Evolutionary conservation across 2,797 vertebrate species (phyloP).

Genomic region (Balearica regulorum): DNA sequence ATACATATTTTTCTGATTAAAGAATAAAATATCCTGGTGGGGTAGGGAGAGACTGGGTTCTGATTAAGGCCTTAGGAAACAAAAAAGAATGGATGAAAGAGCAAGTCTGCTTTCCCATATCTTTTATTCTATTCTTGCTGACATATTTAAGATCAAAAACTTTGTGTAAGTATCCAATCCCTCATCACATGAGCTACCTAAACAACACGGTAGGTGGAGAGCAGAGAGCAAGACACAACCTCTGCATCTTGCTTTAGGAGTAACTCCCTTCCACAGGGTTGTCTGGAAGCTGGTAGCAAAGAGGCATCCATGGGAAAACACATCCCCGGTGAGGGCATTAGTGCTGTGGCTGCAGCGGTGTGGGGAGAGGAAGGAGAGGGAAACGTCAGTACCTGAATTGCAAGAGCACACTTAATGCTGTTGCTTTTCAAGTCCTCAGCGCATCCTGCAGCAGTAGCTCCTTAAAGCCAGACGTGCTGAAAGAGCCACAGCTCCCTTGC

Average conservation of each 20-base stretch:
- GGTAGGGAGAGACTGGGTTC: not conserved
- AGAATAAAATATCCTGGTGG: not conserved
- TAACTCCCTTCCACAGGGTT: not conserved
- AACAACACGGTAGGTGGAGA: not conserved
- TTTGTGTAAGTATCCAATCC: not conserved
- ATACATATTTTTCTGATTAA: not conserved
- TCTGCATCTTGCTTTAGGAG: not conserved
- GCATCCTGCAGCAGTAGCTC: not conserved
- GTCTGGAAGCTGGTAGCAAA: not conserved
- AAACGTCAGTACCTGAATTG: not conserved
- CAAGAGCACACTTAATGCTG: not conserved
- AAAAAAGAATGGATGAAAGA: not conserved
- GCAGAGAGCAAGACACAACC: not conserved
- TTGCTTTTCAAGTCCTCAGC: not conserved
- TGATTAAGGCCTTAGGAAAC: not conserved
- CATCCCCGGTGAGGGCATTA: not conserved
- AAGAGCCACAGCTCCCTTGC: not conserved
- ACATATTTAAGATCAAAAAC: not conserved
- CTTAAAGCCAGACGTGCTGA: not conserved
- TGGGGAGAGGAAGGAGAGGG: not conserved
- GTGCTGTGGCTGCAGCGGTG: accelerated
- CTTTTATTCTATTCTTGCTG: not conserved
- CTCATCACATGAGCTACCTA: not conserved
- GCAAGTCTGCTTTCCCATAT: not conserved
- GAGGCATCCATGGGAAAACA: not conserved